Evolutionary conservation across 2,113 vertebrate species (phyloP), one percentile per base, ranked within the genome.

Genomic region (Hoplias malabaricus): DNA sequence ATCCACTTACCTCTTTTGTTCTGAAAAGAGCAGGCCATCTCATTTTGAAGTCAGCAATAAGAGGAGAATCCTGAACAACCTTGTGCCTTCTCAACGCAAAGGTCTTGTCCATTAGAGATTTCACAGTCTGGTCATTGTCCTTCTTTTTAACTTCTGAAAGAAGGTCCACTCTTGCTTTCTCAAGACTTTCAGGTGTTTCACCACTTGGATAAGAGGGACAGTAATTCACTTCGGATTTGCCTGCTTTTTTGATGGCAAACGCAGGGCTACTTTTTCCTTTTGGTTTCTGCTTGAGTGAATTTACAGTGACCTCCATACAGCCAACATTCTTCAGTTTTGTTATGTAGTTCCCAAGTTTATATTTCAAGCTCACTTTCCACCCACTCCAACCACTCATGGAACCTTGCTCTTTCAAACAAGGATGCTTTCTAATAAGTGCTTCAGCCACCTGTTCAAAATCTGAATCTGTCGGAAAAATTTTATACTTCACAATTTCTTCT

Each of bases 21-120:
- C 50, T 21, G 36, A 81, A 81, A 54, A 81, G 80, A 77, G 69
- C 74, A n/a, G 68, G 80, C 79, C 79, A 76, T 33, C 73, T 81
- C 3, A 7, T 70, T 76, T 80, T 69, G 34, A 80, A 80, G 38
- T 74, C 70, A 25, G 69, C 43, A 3, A 82, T 66, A 43, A 65
- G 8, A 33, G 78, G 78, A 21, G 43, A 38, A 13, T 82, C 71
- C 10, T 33, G 48, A 23, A 82, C 14, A 23, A 79, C 57, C 6
- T 82, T 67, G 6, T 79, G 33, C 59, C 77, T 79, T 71, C 71
- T 71, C 2, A 43, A 14, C 4, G 72, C 56, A 82, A 82, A 82
- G 14, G 76, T 82, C 66, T 54, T 70, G 63, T 79, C 72, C 81
- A 82, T 82, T 66, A 75, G 16, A 16, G 27, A 31, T 40, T 10